Evolutionary conservation across 2,888 invertebrate species (phyloP).

Genomic region (Phlogophora meticulosa): DNA sequence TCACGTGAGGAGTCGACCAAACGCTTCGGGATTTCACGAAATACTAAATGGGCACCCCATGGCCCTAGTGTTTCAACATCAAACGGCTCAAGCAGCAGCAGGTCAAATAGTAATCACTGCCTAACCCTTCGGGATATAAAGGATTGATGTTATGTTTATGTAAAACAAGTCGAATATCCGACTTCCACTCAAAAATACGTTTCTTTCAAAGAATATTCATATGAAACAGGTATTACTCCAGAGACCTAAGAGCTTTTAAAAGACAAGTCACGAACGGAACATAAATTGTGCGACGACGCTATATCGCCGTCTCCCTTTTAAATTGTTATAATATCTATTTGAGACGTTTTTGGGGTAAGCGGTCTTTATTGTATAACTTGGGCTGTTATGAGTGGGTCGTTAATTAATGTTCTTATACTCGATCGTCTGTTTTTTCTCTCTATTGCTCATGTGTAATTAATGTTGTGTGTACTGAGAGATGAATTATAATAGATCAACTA

Average conservation of each 20-base stretch:
- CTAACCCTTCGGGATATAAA: too few relatives aligned
- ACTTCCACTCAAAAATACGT: slow-evolving; percentile 1
- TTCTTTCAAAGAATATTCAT: slow-evolving; percentile 22
- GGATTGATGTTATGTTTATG: too few relatives aligned
- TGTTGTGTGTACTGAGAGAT: too few relatives aligned
- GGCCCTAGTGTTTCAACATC: too few relatives aligned
- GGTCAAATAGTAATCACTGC: too few relatives aligned
- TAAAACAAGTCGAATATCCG: not conserved
- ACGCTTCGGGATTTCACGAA: too few relatives aligned
- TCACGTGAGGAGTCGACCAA: too few relatives aligned
- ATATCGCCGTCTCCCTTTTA: slow-evolving; percentile 43
- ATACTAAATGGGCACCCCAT: too few relatives aligned
- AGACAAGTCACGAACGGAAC: slow-evolving; percentile 51
- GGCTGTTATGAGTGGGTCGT: slow-evolving; percentile 2
- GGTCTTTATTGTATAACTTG: slow-evolving; percentile 19
- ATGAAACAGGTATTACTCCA: slow-evolving; percentile 28
- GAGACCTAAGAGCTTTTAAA: slow-evolving; percentile 32
- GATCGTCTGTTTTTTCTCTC: too few relatives aligned
- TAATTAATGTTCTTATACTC: slow-evolving; percentile 5
- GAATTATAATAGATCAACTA: too few relatives aligned
- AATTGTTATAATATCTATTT: slow-evolving; percentile 58
- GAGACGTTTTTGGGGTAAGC: slow-evolving; percentile 20
- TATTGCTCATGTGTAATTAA: too few relatives aligned
- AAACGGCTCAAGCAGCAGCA: too few relatives aligned
- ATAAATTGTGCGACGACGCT: slow-evolving; percentile 48